Percentiles rank a stretch among this genome's conserved stretches.
Evolutionary conservation across 2,888 invertebrate genomes (phyloP).

Genomic region (Drosophila nr. fundita): DNA sequence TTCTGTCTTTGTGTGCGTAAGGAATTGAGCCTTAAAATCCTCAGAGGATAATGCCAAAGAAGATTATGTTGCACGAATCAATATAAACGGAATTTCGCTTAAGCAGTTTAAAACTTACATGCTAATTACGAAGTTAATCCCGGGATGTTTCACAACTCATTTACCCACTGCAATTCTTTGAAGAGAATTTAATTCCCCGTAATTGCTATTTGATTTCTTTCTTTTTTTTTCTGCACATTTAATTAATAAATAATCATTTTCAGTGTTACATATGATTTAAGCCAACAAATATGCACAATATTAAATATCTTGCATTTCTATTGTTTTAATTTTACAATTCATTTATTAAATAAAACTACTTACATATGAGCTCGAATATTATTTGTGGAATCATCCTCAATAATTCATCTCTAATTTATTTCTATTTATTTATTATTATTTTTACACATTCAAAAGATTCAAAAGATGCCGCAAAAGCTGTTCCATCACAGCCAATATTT

Average conservation of each 20-base stretch:
- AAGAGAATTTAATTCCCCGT: not conserved
- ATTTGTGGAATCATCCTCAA: not conserved
- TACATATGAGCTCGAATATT: not conserved
- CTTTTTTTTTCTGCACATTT: not conserved
- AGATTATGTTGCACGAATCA: constrained; percentile 33
- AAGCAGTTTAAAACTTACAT: constrained; percentile 27
- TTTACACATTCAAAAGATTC: too few relatives aligned
- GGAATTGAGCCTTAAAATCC: constrained; percentile 37
- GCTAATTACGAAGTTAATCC: constrained; percentile 28
- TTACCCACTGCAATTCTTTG: constrained; percentile 3
- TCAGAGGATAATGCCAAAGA: constrained; percentile 29
- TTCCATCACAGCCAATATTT: constrained; percentile 12
- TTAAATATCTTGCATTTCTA: not conserved
- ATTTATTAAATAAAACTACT: not conserved
- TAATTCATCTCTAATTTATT: not conserved
- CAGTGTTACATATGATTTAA: not conserved
- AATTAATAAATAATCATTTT: not conserved
- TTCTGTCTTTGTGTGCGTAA: not conserved
- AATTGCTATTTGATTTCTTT: constrained; percentile 7
- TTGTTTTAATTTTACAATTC: not conserved
- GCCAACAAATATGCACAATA: not conserved
- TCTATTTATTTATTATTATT: too few relatives aligned
- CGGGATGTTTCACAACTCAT: constrained; percentile 4
- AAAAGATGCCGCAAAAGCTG: constrained; percentile 1
- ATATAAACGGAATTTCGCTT: constrained; percentile 1